Conservation (phyloP, 1,140 invertebrate genomes). For the Bombus impatiens region DNA sequence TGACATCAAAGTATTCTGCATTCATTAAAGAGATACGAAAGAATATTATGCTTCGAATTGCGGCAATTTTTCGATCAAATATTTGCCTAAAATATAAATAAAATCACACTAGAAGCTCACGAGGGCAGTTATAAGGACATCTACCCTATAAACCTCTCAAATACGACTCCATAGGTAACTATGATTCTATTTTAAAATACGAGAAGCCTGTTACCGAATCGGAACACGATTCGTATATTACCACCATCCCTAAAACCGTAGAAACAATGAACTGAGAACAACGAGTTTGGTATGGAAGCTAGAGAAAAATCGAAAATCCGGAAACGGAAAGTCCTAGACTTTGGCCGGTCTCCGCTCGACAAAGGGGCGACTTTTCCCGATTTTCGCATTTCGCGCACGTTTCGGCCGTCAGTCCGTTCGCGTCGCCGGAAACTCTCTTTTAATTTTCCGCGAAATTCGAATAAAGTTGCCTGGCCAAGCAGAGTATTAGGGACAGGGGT, state of each 20-base stretch:
- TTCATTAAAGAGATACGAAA: too few species aligned
- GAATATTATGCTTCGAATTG: too few species aligned
- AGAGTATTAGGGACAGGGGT: slow-evolving; percentile 56
- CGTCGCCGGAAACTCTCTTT: slow-evolving; percentile 64
- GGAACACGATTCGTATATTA: neutral
- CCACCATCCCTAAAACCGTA: neutral
- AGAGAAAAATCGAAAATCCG: slow-evolving; percentile 54
- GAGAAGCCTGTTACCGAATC: neutral
- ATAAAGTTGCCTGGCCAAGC: slow-evolving; percentile 72
- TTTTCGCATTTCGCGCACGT: slow-evolving; percentile 63
- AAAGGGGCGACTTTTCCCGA: slow-evolving; percentile 40
- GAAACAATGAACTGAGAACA: neutral
- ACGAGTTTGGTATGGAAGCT: slow-evolving; percentile 5
- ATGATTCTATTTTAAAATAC: neutral
- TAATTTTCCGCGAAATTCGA: slow-evolving; percentile 77
- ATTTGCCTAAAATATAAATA: too few species aligned
- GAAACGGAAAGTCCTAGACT: slow-evolving; percentile 46
- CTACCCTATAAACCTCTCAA: neutral
- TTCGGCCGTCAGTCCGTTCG: slow-evolving; percentile 14
- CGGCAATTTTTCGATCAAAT: too few species aligned
- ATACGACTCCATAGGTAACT: neutral
- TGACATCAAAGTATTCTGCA: too few species aligned
- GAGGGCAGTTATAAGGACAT: neutral
- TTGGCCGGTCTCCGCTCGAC: slow-evolving; percentile 15
- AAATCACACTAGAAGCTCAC: neutral